A percentile compares a stretch with the other conserved stretches of the same genome.
These are phyloP conservation scores for Acanthopleura granulata DNA, from an alignment of 2,888 invertebrate genomes.

Conservation along the genomic window DNA sequence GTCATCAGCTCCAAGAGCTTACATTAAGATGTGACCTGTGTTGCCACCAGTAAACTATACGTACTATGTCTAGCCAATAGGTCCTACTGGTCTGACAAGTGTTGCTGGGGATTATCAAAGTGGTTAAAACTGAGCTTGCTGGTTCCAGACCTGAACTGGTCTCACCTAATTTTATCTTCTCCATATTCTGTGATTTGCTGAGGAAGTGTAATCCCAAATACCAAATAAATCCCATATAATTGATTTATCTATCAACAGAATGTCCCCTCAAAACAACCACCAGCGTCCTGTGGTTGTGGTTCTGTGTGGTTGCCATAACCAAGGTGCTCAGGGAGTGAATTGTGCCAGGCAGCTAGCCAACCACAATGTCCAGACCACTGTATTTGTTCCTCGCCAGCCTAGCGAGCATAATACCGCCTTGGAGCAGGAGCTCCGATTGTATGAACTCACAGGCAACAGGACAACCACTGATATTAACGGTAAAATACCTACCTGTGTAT, in stretches of 20 bases:
- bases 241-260: constrained; percentile 66
- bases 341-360: constrained; percentile 82
- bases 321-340: constrained; percentile 79
- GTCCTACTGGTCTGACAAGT: too few species aligned
- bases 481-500: constrained; percentile 25
- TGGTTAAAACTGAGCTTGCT: too few species aligned
- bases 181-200: too few species aligned
- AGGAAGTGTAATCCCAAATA: too few species aligned
- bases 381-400: constrained; percentile 73
- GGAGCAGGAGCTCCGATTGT: constrained; percentile 57
- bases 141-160: too few species aligned
- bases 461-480: constrained; percentile 60
- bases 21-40: too few species aligned
- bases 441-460: constrained; percentile 75
- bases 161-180: too few species aligned
- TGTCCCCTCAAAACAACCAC: constrained; percentile 89
- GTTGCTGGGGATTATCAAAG: too few species aligned
- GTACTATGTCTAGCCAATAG: too few species aligned
- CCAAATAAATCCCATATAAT: not conserved
- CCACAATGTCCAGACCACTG: constrained; percentile 82
- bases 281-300: constrained; percentile 87
- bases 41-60: too few species aligned
- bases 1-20: too few species aligned
- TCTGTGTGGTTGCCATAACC: constrained; percentile 79
- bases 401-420: constrained; percentile 64